Conservation (phyloP, 1,140 invertebrate genomes). For the Physella acuta region DNA sequence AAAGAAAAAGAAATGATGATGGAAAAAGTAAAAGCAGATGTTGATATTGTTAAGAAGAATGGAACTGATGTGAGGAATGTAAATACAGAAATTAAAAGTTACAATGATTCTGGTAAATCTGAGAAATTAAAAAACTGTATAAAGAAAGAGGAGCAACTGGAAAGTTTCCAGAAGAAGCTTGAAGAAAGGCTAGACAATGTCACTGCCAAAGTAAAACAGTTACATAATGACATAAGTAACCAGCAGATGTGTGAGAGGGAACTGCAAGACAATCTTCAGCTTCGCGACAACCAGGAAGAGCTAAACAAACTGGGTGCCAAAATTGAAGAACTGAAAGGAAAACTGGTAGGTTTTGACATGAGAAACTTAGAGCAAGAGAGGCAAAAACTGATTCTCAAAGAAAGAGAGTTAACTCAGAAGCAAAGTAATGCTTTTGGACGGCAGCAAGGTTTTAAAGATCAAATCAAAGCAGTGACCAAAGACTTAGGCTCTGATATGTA, state of each 20-base stretch:
- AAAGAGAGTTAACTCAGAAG: conserved; percentile 46
- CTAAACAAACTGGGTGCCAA: conserved; percentile 59
- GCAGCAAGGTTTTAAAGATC: conserved; percentile 49
- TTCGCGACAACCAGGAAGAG: conserved; percentile 68
- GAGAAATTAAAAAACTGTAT: conserved; percentile 34
- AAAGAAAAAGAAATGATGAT: conserved; percentile 43
- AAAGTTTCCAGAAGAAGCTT: conserved; percentile 32
- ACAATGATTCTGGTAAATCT: conserved; percentile 44
- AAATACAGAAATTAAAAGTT: conserved; percentile 49
- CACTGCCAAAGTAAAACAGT: conserved; percentile 65
- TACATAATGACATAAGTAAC: conserved; percentile 65
- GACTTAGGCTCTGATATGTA: conserved; percentile 58
- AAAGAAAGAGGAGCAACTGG: conserved; percentile 34
- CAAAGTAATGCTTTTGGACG: conserved; percentile 44
- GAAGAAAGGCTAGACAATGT: conserved; percentile 50
- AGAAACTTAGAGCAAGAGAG: conserved; percentile 45
- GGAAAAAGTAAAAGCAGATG: conserved; percentile 45
- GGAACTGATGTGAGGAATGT: conserved; percentile 39
- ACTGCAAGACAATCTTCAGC: conserved; percentile 73
- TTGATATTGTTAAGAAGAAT: conserved; percentile 45
- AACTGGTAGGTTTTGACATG: conserved; percentile 54
- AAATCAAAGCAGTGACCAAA: conserved; percentile 47
- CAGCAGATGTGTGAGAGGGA: conserved; percentile 74
- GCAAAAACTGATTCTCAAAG: conserved; percentile 36
- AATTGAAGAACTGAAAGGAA: conserved; percentile 54